phyloP scores from a whole-genome alignment of 2,888 invertebrate genomes.

The Tupiocoris notatus region DNA sequence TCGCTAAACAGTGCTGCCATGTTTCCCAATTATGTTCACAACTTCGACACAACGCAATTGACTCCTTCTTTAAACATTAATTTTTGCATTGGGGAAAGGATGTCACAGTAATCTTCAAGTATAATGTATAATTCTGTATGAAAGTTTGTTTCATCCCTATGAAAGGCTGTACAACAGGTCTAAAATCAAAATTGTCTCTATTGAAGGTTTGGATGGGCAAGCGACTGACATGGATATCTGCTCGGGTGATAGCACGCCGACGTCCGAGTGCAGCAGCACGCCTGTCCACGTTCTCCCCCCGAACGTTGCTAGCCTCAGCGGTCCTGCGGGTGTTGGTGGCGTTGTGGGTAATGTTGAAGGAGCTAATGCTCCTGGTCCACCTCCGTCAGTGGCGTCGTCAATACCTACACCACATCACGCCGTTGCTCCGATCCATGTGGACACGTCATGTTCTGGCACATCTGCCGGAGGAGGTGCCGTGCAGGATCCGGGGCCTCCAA shows the following conservation, averaged over 20 bases:
- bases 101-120: too few relatives aligned
- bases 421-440: conserved; percentile 46
- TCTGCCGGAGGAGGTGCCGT: conserved; percentile 39
- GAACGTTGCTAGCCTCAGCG: conserved; percentile 52
- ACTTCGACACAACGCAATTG: too few relatives aligned
- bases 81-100: too few relatives aligned
- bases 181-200: too few relatives aligned
- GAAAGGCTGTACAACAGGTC: too few relatives aligned
- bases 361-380: conserved; percentile 47
- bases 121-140: too few relatives aligned
- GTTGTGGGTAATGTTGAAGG: conserved; percentile 32
- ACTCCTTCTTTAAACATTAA: too few relatives aligned
- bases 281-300: conserved; percentile 62
- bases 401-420: conserved; percentile 40
- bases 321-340: conserved; percentile 27
- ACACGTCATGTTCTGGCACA: conserved; percentile 44
- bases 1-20: too few relatives aligned
- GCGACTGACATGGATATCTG: conserved; percentile 93
- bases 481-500: conserved; percentile 58
- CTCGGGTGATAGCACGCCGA: conserved; percentile 83
- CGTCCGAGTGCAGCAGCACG: conserved; percentile 72
- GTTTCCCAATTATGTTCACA: too few relatives aligned
- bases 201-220: conserved; percentile 54
- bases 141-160: too few relatives aligned
- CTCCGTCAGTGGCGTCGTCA: conserved; percentile 14